Percentiles rank a stretch among this genome's conserved stretches.
Evolutionary conservation across 2,888 invertebrate species (phyloP).

Genomic region (Pollenia labialis): DNA sequence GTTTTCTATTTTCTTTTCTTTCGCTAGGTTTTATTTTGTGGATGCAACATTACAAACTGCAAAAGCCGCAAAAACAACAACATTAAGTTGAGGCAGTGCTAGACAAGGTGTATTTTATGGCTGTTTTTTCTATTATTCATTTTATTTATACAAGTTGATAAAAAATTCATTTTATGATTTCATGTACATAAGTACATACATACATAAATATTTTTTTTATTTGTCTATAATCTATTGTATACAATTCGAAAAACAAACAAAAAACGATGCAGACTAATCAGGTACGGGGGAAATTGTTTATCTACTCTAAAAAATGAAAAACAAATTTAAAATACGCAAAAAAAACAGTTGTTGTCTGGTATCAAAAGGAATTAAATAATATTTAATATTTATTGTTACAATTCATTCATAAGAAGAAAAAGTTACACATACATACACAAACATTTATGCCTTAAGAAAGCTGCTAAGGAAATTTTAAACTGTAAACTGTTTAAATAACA

Average conservation of each 20-base stretch:
- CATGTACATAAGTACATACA: not conserved
- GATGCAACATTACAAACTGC: conserved; percentile 44
- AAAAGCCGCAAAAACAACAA: conserved; percentile 34
- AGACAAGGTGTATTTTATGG: conserved; percentile 67
- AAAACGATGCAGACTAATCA: conserved; percentile 66
- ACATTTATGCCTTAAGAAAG: not conserved
- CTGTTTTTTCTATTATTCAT: conserved; percentile 48
- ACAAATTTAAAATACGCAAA: conserved; percentile 27
- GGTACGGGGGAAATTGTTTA: conserved; percentile 73
- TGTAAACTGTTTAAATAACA: conserved; percentile 41
- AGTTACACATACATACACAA: not conserved
- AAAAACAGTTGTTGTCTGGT: conserved; percentile 54
- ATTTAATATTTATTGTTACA: conserved; percentile 66
- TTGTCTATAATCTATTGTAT: conserved; percentile 62
- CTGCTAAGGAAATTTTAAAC: conserved; percentile 19
- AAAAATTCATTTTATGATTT: not conserved
- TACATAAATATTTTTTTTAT: conserved; percentile 22
- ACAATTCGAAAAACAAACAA: conserved; percentile 51
- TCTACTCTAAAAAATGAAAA: conserved; percentile 32
- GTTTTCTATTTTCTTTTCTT: conserved; percentile 60
- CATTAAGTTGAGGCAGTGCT: conserved; percentile 12
- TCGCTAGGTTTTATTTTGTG: conserved; percentile 25
- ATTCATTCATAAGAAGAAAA: conserved; percentile 46
- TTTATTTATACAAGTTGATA: conserved; percentile 50
- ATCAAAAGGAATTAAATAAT: conserved; percentile 66